Percentiles rank a stretch among this genome's conserved stretches.
phyloP scores from a whole-genome alignment of 2,797 vertebrate genomes.

The Micropoecilia bifurca region DNA sequence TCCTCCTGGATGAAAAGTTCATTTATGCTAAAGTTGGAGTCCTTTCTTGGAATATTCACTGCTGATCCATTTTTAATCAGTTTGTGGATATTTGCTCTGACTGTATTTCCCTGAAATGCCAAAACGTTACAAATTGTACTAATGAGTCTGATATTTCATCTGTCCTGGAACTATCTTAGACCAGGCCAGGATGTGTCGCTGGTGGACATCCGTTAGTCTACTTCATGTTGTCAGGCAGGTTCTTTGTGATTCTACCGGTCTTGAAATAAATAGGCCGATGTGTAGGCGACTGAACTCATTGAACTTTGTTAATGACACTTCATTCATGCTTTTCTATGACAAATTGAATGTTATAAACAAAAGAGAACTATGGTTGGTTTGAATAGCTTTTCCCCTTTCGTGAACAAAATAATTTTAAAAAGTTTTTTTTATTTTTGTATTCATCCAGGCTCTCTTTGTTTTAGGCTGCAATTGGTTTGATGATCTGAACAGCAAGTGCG shows the following conservation, averaged over 20 bases:
- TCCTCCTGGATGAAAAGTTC: neutral
- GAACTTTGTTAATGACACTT: neutral
- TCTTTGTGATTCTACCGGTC: neutral
- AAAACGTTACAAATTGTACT: neutral
- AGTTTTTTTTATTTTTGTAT: neutral
- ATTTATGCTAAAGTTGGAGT: neutral
- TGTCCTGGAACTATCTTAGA: neutral
- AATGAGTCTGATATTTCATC: neutral
- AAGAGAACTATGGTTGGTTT: neutral
- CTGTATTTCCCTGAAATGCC: neutral
- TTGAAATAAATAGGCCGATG: neutral
- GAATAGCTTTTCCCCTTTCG: neutral
- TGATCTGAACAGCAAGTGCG: neutral
- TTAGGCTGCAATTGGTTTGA: neutral
- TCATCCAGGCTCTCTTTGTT: neutral
- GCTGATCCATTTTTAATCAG: neutral
- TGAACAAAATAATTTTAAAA: neutral
- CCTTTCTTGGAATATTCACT: neutral
- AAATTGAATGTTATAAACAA: neutral
- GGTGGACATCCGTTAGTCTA: neutral
- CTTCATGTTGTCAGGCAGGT: neutral
- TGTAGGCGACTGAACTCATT: neutral
- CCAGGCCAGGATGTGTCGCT: too few relatives aligned
- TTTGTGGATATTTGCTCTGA: neutral
- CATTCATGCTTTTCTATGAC: neutral